Evolutionary conservation across 2,888 invertebrate genomes (phyloP).

Genomic region (Hipparchia sbordonii): DNA sequence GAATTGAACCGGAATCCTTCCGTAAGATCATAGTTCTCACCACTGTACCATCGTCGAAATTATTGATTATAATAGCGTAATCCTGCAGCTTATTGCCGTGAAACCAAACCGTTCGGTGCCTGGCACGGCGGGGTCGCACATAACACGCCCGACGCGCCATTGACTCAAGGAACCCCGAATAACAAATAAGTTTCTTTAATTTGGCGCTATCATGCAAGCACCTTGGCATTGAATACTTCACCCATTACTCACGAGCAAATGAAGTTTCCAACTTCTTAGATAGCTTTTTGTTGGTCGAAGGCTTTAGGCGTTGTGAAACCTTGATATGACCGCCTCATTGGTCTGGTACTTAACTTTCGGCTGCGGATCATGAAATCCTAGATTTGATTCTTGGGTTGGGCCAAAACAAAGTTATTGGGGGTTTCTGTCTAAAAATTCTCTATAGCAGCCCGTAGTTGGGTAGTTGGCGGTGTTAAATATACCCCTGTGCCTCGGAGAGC

Average conservation of each 20-base stretch:
- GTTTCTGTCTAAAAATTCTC: too few relatives aligned
- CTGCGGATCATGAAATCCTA: too few relatives aligned
- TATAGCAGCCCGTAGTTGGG: too few relatives aligned
- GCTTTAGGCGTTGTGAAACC: slow-evolving; percentile 2
- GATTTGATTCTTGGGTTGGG: too few relatives aligned
- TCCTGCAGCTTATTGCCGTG: slow-evolving; percentile 56
- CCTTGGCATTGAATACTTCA: slow-evolving; percentile 70
- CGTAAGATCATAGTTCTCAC: too few relatives aligned
- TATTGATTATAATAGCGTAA: slow-evolving; percentile 78
- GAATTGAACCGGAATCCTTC: too few relatives aligned
- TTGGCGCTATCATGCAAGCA: slow-evolving; percentile 74
- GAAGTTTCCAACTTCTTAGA: slow-evolving; percentile 35
- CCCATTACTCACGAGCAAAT: slow-evolving; percentile 47
- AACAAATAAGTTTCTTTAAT: slow-evolving; percentile 70
- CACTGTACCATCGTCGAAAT: slow-evolving; percentile 38
- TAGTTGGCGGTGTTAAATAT: too few relatives aligned
- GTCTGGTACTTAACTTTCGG: too few relatives aligned
- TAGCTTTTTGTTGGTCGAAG: slow-evolving; percentile 19
- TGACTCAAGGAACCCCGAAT: slow-evolving; percentile 69
- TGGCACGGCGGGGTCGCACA: slow-evolving; percentile 60
- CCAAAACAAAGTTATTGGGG: too few relatives aligned
- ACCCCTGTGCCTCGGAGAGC: too few relatives aligned
- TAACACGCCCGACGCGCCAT: slow-evolving; percentile 66
- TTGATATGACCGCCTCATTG: background rate
- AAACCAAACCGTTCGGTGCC: slow-evolving; percentile 56